Evolutionary conservation across 2,797 vertebrate species (phyloP).

Genomic region (Ctenochaetus hawaiiensis): DNA sequence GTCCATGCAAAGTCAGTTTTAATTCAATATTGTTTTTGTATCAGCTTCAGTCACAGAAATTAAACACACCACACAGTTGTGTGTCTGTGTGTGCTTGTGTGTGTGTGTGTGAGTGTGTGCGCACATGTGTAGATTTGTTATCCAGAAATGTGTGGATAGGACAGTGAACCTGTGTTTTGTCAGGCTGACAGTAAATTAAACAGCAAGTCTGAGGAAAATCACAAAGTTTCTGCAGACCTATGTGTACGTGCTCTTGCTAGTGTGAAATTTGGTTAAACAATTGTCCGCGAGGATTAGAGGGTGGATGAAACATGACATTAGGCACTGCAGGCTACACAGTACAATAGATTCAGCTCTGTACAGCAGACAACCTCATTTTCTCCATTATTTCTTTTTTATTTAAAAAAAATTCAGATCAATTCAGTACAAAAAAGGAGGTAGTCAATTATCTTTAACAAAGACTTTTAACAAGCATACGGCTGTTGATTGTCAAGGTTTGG

Average conservation of each 20-base stretch:
- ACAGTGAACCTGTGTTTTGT: constrained; percentile 69
- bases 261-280: constrained; percentile 62
- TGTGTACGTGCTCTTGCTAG: constrained; percentile 35
- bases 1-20: constrained; percentile 3
- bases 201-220: constrained; percentile 50
- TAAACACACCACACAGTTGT: not conserved
- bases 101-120: not conserved
- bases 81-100: not conserved
- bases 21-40: not conserved
- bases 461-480: not conserved
- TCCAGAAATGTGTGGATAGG: constrained; percentile 37
- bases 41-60: constrained; percentile 15
- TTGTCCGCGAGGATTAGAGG: constrained; percentile 39
- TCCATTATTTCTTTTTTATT: not conserved
- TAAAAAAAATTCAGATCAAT: not conserved
- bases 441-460: not conserved
- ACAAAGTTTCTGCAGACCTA: constrained; percentile 29
- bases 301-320: constrained; percentile 33
- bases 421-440: not conserved
- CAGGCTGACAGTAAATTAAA: constrained; percentile 76
- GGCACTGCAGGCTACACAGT: constrained; percentile 22
- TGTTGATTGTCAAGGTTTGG: not conserved
- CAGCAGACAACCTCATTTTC: not conserved
- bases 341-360: not conserved
- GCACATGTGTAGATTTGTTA: constrained; percentile 31